A percentile compares a stretch with the other conserved stretches of the same genome.
Conservation (phyloP, 2,888 invertebrate genomes). For the Hypomecis atomaria region DNA sequence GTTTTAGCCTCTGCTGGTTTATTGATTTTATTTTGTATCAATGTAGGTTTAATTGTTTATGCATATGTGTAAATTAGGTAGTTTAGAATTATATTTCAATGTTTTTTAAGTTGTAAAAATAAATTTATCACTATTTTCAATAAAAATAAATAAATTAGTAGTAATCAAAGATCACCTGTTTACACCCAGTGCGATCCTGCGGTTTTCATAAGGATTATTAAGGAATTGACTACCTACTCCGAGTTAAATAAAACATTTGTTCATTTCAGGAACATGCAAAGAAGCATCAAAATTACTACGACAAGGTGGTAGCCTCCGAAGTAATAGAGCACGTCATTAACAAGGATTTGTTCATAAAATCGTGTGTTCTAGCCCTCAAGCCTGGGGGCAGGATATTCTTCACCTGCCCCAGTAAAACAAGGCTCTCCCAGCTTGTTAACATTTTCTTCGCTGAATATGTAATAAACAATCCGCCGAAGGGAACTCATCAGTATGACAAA, state of each 20-base stretch:
- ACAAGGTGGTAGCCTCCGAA: conserved; percentile 95
- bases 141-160: too few species aligned
- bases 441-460: conserved; percentile 92
- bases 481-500: conserved; percentile 96
- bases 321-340: conserved; percentile 94
- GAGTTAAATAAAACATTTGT: not conserved
- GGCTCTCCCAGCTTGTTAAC: conserved; percentile 85
- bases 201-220: too few species aligned
- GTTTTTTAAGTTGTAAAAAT: too few species aligned
- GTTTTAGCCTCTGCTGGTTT: too few species aligned
- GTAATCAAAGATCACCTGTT: too few species aligned
- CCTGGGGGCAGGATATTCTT: conserved; percentile 89
- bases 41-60: too few species aligned
- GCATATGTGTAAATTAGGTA: too few species aligned
- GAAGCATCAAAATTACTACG: conserved; percentile 84
- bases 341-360: conserved; percentile 88
- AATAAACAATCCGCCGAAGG: conserved; percentile 88
- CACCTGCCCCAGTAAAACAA: conserved; percentile 87
- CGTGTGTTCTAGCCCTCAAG: conserved; percentile 87
- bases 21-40: too few species aligned
- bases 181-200: not conserved
- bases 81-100: too few species aligned
- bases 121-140: too few species aligned
- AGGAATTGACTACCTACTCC: too few species aligned
- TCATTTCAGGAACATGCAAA: conserved; percentile 77